Evolutionary conservation across 2,113 vertebrate species (phyloP).

Genomic region (Callithrix jacchus): DNA sequence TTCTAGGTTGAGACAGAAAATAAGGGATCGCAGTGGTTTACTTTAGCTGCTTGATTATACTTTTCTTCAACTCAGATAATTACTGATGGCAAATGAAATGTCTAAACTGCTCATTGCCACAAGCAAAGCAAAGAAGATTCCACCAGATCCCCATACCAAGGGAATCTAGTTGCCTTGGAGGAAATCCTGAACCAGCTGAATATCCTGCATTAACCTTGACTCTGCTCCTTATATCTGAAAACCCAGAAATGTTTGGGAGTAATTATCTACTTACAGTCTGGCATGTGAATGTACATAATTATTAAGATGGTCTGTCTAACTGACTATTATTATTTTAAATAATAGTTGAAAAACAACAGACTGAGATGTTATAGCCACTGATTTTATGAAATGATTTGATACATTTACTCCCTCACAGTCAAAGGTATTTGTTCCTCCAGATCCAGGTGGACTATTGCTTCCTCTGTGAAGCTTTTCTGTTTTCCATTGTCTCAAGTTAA

Average conservation of each 20-base stretch:
- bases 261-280: neutral
- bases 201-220: neutral
- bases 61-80: constrained; percentile 1
- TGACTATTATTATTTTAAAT: neutral
- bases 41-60: neutral
- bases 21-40: neutral
- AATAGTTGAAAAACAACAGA: neutral
- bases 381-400: constrained; percentile 21
- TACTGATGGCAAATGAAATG: neutral
- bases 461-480: neutral
- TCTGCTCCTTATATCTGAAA: neutral
- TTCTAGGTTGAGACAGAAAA: neutral
- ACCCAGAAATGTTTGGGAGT: neutral
- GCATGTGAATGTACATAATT: neutral
- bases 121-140: neutral
- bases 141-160: neutral
- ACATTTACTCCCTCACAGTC: neutral
- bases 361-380: neutral
- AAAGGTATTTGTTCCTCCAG: neutral
- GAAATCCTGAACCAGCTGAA: neutral
- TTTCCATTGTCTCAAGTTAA: neutral
- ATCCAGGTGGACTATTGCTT: neutral
- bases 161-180: neutral
- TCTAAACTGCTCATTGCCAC: neutral
- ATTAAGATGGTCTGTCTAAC: neutral